Percentiles rank a stretch among this genome's conserved stretches.
Evolutionary conservation across 2,113 vertebrate species (phyloP).

Genomic region (Scolopax mira): DNA sequence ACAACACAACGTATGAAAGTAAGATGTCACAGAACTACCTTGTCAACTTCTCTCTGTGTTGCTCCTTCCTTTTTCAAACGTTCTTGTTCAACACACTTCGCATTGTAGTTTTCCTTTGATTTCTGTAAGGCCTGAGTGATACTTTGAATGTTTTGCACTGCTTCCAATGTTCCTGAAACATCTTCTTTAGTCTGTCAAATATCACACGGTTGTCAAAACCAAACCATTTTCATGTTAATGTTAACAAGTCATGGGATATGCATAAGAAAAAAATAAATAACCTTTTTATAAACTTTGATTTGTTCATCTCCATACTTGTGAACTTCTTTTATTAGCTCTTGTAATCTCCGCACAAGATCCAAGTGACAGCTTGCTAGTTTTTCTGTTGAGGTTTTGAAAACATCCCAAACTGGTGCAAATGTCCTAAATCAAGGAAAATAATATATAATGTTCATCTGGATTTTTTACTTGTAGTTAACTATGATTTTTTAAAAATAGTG

Average conservation of each 20-base stretch:
- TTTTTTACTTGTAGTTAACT: neutral
- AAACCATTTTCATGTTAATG: neutral
- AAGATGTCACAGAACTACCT: constrained; percentile 71
- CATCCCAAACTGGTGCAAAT: constrained; percentile 95
- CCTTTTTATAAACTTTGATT: constrained; percentile 97
- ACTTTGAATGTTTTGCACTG: constrained; percentile 94
- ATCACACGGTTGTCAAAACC: constrained; percentile 54
- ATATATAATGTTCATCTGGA: neutral
- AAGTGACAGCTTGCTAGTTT: constrained; percentile 93
- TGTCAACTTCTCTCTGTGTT: constrained; percentile 93
- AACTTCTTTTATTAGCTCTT: constrained; percentile 96
- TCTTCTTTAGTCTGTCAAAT: constrained; percentile 93
- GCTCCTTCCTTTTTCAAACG: constrained; percentile 95
- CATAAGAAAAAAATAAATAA: constrained; percentile 34
- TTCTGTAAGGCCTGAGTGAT: constrained; percentile 93
- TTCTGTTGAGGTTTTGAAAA: constrained; percentile 94
- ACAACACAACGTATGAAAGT: neutral
- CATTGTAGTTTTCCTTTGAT: constrained; percentile 94
- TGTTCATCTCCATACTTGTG: constrained; percentile 98
- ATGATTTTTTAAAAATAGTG: neutral
- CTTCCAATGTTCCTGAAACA: constrained; percentile 93
- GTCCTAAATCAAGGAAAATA: constrained; percentile 77
- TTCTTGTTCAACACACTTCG: constrained; percentile 92
- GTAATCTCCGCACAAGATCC: constrained; percentile 92
- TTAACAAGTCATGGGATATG: neutral